A percentile compares a stretch with the other conserved stretches of the same genome.
These are phyloP conservation scores for Lottia gigantea DNA, from an alignment of 2,888 invertebrate species.

Conservation along the genomic window DNA sequence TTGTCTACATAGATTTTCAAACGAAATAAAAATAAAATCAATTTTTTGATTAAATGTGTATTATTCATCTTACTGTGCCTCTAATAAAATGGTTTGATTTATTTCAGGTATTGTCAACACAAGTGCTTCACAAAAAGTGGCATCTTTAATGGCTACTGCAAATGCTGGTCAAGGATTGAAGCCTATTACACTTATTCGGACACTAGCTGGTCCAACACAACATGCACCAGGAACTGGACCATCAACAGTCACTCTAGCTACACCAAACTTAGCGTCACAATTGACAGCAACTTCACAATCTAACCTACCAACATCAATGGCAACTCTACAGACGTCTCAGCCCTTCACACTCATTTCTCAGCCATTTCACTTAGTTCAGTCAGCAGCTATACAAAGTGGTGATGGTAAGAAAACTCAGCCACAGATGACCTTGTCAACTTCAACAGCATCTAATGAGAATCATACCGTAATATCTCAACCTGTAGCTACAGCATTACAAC, in stretches of 20 bases:
- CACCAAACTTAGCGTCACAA: slow-evolving; percentile 24
- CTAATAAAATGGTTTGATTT: background rate
- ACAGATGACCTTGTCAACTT: background rate
- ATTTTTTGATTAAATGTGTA: too few species aligned
- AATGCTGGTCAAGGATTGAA: slow-evolving; percentile 20
- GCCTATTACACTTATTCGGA: slow-evolving; percentile 30
- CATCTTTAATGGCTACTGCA: slow-evolving; percentile 35
- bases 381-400: slow-evolving; percentile 23
- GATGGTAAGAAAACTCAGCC: slow-evolving; percentile 3
- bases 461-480: slow-evolving; percentile 1
- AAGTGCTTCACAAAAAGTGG: slow-evolving; percentile 35
- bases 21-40: too few species aligned
- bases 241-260: slow-evolving; percentile 16
- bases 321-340: slow-evolving; percentile 24
- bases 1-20: background rate
- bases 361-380: slow-evolving; percentile 38
- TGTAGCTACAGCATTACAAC: slow-evolving; percentile 10
- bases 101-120: slow-evolving; percentile 15
- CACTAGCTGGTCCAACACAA: slow-evolving; percentile 24
- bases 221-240: slow-evolving; percentile 24
- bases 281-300: slow-evolving; percentile 27
- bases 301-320: slow-evolving; percentile 25
- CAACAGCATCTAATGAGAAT: background rate
- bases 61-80: background rate
- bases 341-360: slow-evolving; percentile 47